Evolutionary conservation across 2,888 invertebrate genomes (phyloP).

Genomic region (Caenorhabditis sp.): DNA sequence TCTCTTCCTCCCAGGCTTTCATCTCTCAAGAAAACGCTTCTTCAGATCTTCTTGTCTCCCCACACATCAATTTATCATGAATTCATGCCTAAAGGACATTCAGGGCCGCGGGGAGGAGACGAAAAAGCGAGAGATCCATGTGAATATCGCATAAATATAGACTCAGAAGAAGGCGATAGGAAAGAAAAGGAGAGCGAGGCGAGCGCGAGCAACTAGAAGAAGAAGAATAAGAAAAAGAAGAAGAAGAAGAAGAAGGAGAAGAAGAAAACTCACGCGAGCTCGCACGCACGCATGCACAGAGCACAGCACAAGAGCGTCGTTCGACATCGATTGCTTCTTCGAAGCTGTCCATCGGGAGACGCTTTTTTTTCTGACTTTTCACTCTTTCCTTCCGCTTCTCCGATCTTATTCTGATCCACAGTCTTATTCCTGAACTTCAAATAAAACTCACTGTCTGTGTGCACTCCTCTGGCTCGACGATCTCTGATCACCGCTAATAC

Average conservation of each 20-base stretch:
- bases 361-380: constrained; percentile 4
- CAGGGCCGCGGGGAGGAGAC: neutral
- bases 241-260: constrained; percentile 28
- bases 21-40: neutral
- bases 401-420: neutral
- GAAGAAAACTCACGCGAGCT: constrained; percentile 33
- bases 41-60: neutral
- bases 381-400: neutral
- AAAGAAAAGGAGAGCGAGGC: constrained; percentile 13
- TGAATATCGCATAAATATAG: constrained; percentile 37
- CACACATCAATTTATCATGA: constrained; percentile 38
- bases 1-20: neutral
- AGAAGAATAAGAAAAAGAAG: constrained; percentile 20
- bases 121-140: constrained; percentile 24
- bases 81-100: constrained; percentile 29
- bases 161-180: constrained; percentile 30
- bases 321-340: constrained; percentile 34
- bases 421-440: neutral
- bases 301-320: constrained; percentile 33
- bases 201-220: constrained; percentile 12
- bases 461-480: constrained; percentile 1
- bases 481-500: constrained; percentile 24
- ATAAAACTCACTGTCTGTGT: neutral
- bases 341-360: constrained; percentile 5
- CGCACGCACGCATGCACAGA: constrained; percentile 15